A percentile compares a stretch with the other conserved stretches of the same genome.
phyloP scores from a whole-genome alignment of 2,113 vertebrate genomes.

The Leucopsar rothschildi region DNA sequence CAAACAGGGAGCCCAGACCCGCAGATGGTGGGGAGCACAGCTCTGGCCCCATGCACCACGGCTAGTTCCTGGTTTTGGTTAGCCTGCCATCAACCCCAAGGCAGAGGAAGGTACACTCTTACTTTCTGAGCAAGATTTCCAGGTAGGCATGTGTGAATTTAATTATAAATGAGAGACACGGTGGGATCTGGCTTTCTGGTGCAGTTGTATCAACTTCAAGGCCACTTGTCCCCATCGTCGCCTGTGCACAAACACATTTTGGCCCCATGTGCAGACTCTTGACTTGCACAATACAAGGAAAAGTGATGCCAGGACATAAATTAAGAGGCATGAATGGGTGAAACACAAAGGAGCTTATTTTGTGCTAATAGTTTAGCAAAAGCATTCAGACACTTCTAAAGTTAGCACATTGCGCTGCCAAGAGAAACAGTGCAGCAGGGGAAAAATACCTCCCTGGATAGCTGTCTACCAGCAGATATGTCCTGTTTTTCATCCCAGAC shows the following conservation, averaged over 20 bases:
- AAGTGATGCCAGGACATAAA: slow-evolving; percentile 52
- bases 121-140: background rate
- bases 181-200: background rate
- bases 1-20: background rate
- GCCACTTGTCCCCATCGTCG: rapidly evolving
- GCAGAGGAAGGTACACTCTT: background rate
- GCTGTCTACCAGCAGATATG: slow-evolving; percentile 54
- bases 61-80: background rate
- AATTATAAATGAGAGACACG: background rate
- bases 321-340: slow-evolving; percentile 43
- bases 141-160: background rate
- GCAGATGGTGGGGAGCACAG: rapidly evolving
- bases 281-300: slow-evolving; percentile 60
- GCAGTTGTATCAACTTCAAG: background rate
- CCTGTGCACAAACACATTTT: background rate
- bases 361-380: slow-evolving; percentile 48
- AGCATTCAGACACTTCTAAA: slow-evolving; percentile 65
- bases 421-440: slow-evolving; percentile 57
- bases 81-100: background rate
- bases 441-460: slow-evolving; percentile 54
- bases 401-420: slow-evolving; percentile 55
- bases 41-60: rapidly evolving
- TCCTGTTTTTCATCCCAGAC: slow-evolving; percentile 56
- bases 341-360: slow-evolving; percentile 57
- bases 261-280: background rate